Evolutionary conservation across 2,113 vertebrate genomes (phyloP), one percentile per base, ranked within the genome.

Genomic region (Chelonoidis abingdonii): DNA sequence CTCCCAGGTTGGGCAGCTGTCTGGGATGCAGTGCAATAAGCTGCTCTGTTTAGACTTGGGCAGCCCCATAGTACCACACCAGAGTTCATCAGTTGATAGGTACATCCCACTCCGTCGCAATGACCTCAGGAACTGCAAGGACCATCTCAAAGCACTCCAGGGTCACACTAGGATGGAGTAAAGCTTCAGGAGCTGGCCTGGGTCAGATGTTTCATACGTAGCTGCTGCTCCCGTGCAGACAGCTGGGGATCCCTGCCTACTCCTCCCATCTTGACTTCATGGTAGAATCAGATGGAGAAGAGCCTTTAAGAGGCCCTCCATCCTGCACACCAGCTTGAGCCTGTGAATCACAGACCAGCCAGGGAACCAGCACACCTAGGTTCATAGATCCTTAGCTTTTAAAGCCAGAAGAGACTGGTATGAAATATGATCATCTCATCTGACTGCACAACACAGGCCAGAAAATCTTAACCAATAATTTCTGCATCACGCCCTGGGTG

Each of bases 121-220:
- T 35, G 35, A n/a, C 14, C 35, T 17, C 31, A 35, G 31, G 57
- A 11, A 3, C 5, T 16, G 29, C 54, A 12, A 29, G 25, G 56
- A 10, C 12, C 57, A 31, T 19, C 35, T 72, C 35, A 38, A 72
- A 38, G 35, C n/a, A 22, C 65, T 72, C 65, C n/a, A 21, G 65
- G 65, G 9, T 38, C n/a, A 72, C 9, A 21, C n/a, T 10, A 17
- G 13, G 62, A n/a, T n/a, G 35, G 35, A 8, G 16, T 21, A 9
- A 21, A 72, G n/a, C 35, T 72, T 72, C 35, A 72, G 35, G 16
- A 72, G 17, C 31, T n/a, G 65, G 65, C 65, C 10, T 72, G 19
- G n/a, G 65, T 4, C n/a, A 38, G n/a, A 72, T 9, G n/a, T n/a
- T 8, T 21, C 65, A 1, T 19, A n/a, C 1, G 8, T 38, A 19